Base-by-base conservation (phyloP, 1,140 invertebrate species). In the Drosophila carrolli region DNA sequence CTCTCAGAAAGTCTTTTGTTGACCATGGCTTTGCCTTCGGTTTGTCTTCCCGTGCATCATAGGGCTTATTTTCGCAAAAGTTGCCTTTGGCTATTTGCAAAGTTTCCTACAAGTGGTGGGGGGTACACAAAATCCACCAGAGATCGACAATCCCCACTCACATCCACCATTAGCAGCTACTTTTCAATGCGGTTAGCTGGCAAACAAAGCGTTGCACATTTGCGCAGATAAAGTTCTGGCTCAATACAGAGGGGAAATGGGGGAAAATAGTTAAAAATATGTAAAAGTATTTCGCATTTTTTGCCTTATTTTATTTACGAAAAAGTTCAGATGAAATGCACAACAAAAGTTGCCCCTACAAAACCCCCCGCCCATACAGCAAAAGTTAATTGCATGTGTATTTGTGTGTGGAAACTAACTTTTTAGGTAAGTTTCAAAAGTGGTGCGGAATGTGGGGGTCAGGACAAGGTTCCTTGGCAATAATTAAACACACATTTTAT, bases 401-500 rank as follows among this genome's bases (percentile, higher is more conserved):
- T 56, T 47, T 76, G 70, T 38, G 65, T 57, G 51, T 65, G 73
- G 59, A 53, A 85, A 85, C 50, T 65, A 84, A 89, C 84, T 83
- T 86, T 88, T 80, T 79, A 86, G 83, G 79, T 88, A 88, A 88
- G 79, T 89, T 88, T 76, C 56, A 73, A 88, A 78, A 74, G 51
- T 50, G 46, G 58, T 29, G 29, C 9, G 10, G 16, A 14, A 6
- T 10, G 9, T 29, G 23, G 35, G 46, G 48, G 2, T 11, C 1
- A 5, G 47, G 9, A 9, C 4, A 10, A 9, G 54, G 35, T 40
- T 35, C 16, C 48, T 51, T 35, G 63, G 68, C 55, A 81, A 89
- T 89, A 89, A 89, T 89, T 89, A 89, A 90, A 84, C 80, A 84
- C 77, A 89, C 84, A 89, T 89, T 89, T 89, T 83, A 88, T 83